phyloP scores from a whole-genome alignment of 2,888 invertebrate species.

The Eledone cirrhosa region DNA sequence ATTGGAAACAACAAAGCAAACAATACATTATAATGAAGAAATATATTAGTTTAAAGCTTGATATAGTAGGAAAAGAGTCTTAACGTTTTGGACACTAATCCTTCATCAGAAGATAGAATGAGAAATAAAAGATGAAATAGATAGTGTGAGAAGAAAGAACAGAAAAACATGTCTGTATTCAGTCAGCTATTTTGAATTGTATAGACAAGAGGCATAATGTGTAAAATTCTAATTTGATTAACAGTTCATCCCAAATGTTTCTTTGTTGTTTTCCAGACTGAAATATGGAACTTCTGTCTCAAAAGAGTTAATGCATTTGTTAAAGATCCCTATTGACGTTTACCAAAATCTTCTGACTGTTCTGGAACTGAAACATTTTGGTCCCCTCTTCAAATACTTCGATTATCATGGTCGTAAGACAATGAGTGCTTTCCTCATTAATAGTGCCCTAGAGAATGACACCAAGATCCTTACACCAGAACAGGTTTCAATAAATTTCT shows the following conservation, averaged over 20 bases:
- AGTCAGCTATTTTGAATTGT: too few species aligned
- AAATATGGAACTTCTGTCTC: constrained; percentile 74
- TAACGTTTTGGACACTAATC: too few species aligned
- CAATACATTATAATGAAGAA: too few species aligned
- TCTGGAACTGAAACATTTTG: constrained; percentile 86
- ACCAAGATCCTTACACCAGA: constrained; percentile 87
- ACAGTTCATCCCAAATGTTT: not conserved
- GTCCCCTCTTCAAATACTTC: constrained; percentile 84
- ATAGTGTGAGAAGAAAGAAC: too few species aligned
- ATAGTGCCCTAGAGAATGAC: constrained; percentile 89
- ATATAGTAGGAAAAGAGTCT: too few species aligned
- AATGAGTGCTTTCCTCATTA: constrained; percentile 87
- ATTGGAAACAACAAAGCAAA: too few species aligned
- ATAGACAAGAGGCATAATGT: too few species aligned
- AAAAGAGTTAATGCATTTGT: constrained; percentile 88
- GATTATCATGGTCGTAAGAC: constrained; percentile 86
- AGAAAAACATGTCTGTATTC: too few species aligned
- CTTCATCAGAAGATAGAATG: too few species aligned
- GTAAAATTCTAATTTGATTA: too few species aligned
- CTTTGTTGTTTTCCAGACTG: constrained; percentile 49
- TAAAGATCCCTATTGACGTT: constrained; percentile 93
- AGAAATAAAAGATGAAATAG: too few species aligned
- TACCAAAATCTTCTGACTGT: constrained; percentile 92
- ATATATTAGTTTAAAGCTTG: too few species aligned
- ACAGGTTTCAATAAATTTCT: constrained; percentile 71